Conservation (phyloP, 2,888 invertebrate species). For the Timema cristinae region DNA sequence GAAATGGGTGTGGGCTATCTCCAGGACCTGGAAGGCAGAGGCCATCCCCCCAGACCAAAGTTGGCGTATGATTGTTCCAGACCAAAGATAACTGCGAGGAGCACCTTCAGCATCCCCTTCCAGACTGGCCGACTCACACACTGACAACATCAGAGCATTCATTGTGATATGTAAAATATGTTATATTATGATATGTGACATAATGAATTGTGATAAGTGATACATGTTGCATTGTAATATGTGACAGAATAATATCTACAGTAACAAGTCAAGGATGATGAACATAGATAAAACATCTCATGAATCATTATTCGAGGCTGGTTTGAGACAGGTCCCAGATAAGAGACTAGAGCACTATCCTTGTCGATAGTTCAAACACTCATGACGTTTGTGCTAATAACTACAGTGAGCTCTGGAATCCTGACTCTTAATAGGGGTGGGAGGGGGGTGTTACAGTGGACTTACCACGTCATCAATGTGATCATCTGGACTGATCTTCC, state of each 20-base stretch:
- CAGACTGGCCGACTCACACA: constrained; percentile 86
- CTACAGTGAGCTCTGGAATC: neutral
- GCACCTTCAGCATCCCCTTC: constrained; percentile 93
- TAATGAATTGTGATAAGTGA: too few species aligned
- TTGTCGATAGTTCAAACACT: neutral
- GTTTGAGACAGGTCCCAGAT: too few species aligned
- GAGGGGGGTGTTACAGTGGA: constrained; percentile 30
- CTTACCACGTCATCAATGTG: constrained; percentile 96
- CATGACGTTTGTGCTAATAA: neutral
- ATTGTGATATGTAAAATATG: too few species aligned
- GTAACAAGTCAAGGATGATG: too few species aligned
- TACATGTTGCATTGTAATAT: too few species aligned
- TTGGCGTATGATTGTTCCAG: constrained; percentile 88
- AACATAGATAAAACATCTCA: too few species aligned
- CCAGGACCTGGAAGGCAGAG: constrained; percentile 92
- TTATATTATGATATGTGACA: too few species aligned
- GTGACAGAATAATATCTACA: too few species aligned
- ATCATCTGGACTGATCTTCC: constrained; percentile 91
- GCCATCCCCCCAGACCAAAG: constrained; percentile 97
- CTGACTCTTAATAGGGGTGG: too few species aligned
- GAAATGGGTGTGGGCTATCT: constrained; percentile 98
- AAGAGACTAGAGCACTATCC: neutral
- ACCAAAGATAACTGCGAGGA: constrained; percentile 85
- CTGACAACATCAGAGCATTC: constrained; percentile 48
- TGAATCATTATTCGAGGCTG: too few species aligned